A percentile compares a stretch with the other conserved stretches of the same genome.
phyloP scores from a whole-genome alignment of 2,888 invertebrate species.

The Lochmaea crataegi region DNA sequence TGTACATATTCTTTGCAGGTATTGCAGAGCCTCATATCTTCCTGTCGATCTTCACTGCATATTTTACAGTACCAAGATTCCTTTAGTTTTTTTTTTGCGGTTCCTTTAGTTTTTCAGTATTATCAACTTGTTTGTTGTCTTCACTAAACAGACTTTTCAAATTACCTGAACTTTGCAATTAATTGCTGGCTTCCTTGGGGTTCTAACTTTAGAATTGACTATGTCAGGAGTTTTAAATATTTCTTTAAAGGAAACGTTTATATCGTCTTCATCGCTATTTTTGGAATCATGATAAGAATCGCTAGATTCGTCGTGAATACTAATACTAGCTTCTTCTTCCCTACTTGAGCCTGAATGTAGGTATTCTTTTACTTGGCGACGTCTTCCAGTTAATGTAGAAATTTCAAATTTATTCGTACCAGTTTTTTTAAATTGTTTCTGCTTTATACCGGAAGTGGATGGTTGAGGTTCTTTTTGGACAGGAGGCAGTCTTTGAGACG shows the following conservation, averaged over 20 bases:
- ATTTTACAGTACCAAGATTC: neutral
- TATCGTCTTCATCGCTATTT: too few relatives aligned
- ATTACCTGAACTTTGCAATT: neutral
- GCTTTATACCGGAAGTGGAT: neutral
- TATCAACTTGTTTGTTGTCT: conserved; percentile 1
- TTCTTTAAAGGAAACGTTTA: conserved; percentile 16
- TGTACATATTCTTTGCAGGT: conserved; percentile 5
- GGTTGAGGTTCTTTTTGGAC: too few relatives aligned
- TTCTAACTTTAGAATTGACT: conserved; percentile 2
- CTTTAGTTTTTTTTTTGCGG: neutral
- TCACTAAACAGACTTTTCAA: conserved; percentile 1
- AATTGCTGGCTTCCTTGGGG: neutral
- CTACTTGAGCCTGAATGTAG: neutral
- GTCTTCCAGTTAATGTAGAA: neutral
- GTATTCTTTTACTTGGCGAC: neutral
- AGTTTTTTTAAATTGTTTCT: neutral
- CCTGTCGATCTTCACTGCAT: neutral
- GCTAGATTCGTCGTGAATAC: conserved; percentile 4
- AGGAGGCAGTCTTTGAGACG: neutral
- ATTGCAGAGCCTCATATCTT: conserved; percentile 15
- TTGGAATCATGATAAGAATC: too few relatives aligned
- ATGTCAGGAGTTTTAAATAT: conserved; percentile 11
- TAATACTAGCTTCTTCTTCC: neutral
- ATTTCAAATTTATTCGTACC: neutral
- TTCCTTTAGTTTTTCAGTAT: neutral